Evolutionary conservation across 2,888 invertebrate species (phyloP).

Genomic region (Rhopalosiphum nymphaeae): DNA sequence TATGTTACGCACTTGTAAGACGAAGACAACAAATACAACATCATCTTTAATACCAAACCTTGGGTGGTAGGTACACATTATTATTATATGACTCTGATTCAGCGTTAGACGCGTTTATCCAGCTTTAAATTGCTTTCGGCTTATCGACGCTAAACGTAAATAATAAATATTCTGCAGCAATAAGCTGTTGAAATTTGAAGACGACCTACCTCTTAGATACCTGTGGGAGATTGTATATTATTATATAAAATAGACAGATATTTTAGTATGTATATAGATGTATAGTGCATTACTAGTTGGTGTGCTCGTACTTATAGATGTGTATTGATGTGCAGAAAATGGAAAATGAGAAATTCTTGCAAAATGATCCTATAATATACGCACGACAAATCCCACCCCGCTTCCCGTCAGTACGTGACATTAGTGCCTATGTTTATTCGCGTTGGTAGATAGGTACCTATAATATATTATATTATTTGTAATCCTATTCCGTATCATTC

Average conservation of each 20-base stretch:
- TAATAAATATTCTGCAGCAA: too few species aligned
- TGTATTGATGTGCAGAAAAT: neutral
- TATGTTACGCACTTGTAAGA: too few species aligned
- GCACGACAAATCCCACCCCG: neutral
- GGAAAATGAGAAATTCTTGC: neutral
- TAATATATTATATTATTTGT: slow-evolving; percentile 8
- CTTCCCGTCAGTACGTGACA: neutral
- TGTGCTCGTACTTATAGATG: neutral
- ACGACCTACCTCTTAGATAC: too few species aligned
- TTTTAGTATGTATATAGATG: too few species aligned
- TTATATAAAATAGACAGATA: neutral
- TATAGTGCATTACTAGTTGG: neutral
- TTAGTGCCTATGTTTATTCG: neutral
- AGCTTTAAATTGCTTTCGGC: too few species aligned
- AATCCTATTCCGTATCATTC: neutral
- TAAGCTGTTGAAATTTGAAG: too few species aligned
- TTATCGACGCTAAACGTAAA: too few species aligned
- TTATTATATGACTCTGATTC: too few species aligned
- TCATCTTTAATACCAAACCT: too few species aligned
- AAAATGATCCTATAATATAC: neutral
- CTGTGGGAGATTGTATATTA: neutral
- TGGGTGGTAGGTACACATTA: too few species aligned
- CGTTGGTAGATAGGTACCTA: neutral
- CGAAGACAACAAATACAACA: too few species aligned
- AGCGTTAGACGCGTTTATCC: too few species aligned